phyloP scores from a whole-genome alignment of 2,888 invertebrate genomes.

The Ditylenchus weischeri region DNA sequence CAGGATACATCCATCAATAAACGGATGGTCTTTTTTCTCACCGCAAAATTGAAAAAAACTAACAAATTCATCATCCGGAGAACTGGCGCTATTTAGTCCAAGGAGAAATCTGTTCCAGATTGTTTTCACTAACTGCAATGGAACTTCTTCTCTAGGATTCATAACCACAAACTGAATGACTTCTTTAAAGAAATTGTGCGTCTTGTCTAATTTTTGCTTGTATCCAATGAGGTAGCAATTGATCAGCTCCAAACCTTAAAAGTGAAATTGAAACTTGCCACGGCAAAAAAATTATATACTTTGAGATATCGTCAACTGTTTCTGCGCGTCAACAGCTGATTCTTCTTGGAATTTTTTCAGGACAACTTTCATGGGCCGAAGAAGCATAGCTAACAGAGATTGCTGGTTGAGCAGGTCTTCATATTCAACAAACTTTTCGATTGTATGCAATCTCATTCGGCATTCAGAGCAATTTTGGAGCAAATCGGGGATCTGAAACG shows the following conservation, averaged over 20 bases:
- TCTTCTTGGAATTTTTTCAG: constrained; percentile 9
- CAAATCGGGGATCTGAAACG: constrained; percentile 9
- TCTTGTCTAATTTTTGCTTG: neutral
- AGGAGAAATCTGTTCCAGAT: constrained; percentile 9
- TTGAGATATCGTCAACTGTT: neutral
- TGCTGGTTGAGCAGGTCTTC: constrained; percentile 1
- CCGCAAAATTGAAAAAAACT: neutral
- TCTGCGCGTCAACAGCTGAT: neutral
- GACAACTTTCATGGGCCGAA: neutral
- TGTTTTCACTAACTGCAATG: constrained; percentile 1
- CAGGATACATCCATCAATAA: too few relatives aligned
- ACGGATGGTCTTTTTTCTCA: too few relatives aligned
- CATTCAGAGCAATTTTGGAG: neutral
- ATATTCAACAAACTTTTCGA: constrained; percentile 10
- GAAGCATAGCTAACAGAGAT: neutral
- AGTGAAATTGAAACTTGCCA: neutral
- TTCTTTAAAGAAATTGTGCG: constrained; percentile 8
- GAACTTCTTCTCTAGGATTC: neutral
- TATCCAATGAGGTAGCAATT: constrained; percentile 1
- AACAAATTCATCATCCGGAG: constrained; percentile 15
- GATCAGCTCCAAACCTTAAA: neutral
- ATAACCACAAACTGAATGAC: neutral
- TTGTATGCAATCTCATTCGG: neutral
- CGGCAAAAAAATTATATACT: neutral
- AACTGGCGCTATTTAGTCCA: neutral